Conservation (phyloP, 2,888 invertebrate genomes). For the Alloscopus bannaensis region DNA sequence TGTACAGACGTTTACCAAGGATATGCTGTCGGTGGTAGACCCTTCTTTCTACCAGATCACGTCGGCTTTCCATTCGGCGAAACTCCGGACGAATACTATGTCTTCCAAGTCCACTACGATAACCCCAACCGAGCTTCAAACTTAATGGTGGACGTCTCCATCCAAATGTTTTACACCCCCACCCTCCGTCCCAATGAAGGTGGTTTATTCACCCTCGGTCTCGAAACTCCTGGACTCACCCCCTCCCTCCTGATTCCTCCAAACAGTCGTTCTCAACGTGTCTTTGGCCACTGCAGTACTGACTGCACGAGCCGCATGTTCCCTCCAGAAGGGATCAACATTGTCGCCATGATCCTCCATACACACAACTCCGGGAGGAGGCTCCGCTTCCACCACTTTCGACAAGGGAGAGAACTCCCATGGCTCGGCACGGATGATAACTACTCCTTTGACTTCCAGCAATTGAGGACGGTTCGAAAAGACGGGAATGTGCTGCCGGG, state of each 20-base stretch:
- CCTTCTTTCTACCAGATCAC: constrained; percentile 33
- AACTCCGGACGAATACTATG: constrained; percentile 39
- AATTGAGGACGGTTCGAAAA: constrained; percentile 29
- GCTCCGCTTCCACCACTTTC: constrained; percentile 85
- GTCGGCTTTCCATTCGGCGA: constrained; percentile 44
- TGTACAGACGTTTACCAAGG: constrained; percentile 17
- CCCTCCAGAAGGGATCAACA: constrained; percentile 19
- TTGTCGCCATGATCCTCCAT: neutral
- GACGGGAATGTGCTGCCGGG: constrained; percentile 56
- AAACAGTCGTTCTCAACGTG: neutral
- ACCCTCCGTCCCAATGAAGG: constrained; percentile 10
- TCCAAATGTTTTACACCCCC: constrained; percentile 46
- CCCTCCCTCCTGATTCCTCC: constrained; percentile 41
- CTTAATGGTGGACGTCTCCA: neutral
- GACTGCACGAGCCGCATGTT: constrained; percentile 25
- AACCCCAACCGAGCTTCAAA: neutral
- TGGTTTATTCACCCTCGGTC: neutral
- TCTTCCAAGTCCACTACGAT: constrained; percentile 45
- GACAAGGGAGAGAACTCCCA: constrained; percentile 85
- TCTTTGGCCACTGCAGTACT: constrained; percentile 25
- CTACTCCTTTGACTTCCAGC: constrained; percentile 55
- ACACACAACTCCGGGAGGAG: constrained; percentile 75
- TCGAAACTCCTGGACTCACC: neutral
- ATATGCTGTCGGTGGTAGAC: constrained; percentile 31
- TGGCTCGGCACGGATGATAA: constrained; percentile 80